Evolutionary conservation across 2,113 vertebrate species (phyloP), one percentile per base, ranked within the genome.

Genomic region (Macaca nemestrina): DNA sequence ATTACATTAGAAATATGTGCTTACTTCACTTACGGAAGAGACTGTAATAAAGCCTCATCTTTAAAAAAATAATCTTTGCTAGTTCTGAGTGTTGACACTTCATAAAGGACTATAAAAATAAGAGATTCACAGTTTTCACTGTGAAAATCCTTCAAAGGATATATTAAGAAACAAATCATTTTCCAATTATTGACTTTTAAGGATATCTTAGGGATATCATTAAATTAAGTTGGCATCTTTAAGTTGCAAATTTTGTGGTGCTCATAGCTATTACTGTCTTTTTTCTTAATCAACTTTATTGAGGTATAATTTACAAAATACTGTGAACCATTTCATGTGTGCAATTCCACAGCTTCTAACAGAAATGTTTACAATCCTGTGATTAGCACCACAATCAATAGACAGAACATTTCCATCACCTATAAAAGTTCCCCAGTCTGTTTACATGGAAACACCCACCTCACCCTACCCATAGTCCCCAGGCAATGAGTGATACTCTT

Each of bases 81-180:
- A 88, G 1, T 92, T 90, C 61, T 90, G n/a, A 78, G 13, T 0
- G 0, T 59, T 55, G 32, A 80, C 9, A 94, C 6, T 87, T 96
- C 4, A 38, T 70, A 90, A 88, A 94, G 76, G 93, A 48, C 8
- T 38, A 83, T 59, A 88, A 55, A 95, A 79, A 73, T 35, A 61
- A 78, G 8, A 90, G 95, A 92, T 22, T 9, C 8, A 80, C 12
- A 90, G 61, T 88, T 94, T 90, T 88, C 30, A 94, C 10, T 89
- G 13, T 13, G 25, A 98, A 94, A 94, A 92, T 88, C 82, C 78
- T 91, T 97, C 67, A 88, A 95, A 91, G 59, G 35, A 93, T 59
- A 22, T 52, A 95, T 57, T 92, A 79, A 9, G 6, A 95, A 95
- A 93, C 20, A 12, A 88, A 25, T 48, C 43, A 85, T 84, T 97